Evolutionary conservation across 2,113 vertebrate species (phyloP).

Genomic region (Emberiza fucata): DNA sequence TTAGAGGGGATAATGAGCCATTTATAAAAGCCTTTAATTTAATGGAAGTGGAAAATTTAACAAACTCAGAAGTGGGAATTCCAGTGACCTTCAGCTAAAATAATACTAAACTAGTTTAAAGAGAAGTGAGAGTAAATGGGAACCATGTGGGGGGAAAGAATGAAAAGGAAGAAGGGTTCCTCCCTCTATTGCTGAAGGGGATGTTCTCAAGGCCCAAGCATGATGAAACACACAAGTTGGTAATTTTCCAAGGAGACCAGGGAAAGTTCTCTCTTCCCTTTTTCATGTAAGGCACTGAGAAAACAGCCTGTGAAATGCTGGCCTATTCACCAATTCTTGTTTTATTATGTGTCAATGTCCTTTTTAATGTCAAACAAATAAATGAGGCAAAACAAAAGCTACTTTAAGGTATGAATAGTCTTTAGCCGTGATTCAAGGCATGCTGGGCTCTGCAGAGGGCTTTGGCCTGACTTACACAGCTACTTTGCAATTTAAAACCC

Average conservation of each 20-base stretch:
- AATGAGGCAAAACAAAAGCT: not conserved
- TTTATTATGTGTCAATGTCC: not conserved
- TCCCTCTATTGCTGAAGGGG: not conserved
- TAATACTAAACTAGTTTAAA: not conserved
- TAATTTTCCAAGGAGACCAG: not conserved
- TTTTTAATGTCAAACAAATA: not conserved
- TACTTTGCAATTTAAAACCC: not conserved
- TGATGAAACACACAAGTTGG: not conserved
- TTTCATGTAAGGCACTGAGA: not conserved
- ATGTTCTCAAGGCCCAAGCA: not conserved
- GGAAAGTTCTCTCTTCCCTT: not conserved
- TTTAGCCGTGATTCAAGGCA: not conserved
- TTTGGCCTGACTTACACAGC: not conserved
- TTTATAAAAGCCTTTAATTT: not conserved
- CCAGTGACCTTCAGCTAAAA: constrained; percentile 26
- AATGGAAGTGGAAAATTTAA: not conserved
- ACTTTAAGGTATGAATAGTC: not conserved
- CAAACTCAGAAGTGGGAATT: constrained; percentile 13
- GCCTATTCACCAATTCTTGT: not conserved
- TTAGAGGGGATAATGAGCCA: not conserved
- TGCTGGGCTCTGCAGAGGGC: not conserved
- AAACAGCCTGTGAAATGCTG: not conserved
- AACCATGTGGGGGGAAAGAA: constrained; percentile 3
- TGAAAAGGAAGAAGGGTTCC: not conserved
- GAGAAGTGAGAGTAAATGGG: constrained; percentile 21